These are phyloP conservation scores for Xestoiulus laeticollis DNA, from an alignment of 2,888 invertebrate species.

Conservation along the genomic window DNA sequence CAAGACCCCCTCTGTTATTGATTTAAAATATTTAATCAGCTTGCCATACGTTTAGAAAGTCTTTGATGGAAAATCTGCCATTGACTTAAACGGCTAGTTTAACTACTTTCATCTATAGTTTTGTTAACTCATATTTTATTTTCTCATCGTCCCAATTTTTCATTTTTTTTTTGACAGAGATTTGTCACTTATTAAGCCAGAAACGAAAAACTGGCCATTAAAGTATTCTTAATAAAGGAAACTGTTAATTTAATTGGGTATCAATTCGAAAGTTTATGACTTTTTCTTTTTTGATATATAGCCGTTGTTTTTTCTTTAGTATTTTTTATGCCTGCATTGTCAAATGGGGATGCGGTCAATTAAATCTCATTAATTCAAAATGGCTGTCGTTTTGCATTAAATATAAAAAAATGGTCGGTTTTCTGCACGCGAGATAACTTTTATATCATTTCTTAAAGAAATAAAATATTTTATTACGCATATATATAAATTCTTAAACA, in stretches of 20 bases:
- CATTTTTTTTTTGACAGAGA: not conserved
- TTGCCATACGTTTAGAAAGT: too few relatives aligned
- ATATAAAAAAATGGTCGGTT: not conserved
- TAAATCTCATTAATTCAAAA: conserved; percentile 41
- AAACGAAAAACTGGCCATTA: not conserved
- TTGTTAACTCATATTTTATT: not conserved
- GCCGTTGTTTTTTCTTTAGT: not conserved
- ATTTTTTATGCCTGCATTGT: not conserved
- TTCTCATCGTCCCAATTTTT: not conserved
- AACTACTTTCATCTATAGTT: not conserved
- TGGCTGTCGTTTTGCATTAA: conserved; percentile 23
- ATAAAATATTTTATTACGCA: conserved; percentile 2
- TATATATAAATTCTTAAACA: conserved; percentile 22
- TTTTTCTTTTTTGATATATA: conserved; percentile 12
- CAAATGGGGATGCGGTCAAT: conserved; percentile 37
- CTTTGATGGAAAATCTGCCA: not conserved
- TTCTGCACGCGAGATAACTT: conserved; percentile 35
- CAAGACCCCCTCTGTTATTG: too few relatives aligned
- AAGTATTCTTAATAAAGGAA: not conserved
- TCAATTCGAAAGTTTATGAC: not conserved
- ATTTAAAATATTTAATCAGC: too few relatives aligned
- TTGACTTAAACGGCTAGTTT: not conserved
- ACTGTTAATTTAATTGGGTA: conserved; percentile 28
- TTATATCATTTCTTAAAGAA: not conserved
- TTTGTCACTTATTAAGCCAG: not conserved